phyloP scores from a whole-genome alignment of 1,140 invertebrate species.

The Ceratitis capitata region DNA sequence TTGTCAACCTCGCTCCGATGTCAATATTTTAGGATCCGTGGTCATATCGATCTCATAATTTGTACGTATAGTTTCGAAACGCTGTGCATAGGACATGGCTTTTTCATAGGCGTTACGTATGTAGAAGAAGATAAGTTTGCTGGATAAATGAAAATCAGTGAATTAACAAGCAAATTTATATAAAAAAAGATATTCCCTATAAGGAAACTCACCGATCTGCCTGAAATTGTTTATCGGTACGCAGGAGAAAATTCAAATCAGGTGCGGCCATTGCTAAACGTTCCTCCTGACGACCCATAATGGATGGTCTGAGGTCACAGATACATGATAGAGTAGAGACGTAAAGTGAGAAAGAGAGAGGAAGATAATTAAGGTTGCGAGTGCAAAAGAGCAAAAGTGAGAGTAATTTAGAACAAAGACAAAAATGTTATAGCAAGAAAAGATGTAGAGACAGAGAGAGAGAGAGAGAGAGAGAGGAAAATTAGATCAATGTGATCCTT shows the following conservation, averaged over 20 bases:
- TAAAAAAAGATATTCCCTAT: not conserved
- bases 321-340: not conserved
- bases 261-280: slow-evolving; percentile 69
- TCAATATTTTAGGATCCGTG: slow-evolving; percentile 69
- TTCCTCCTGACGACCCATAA: slow-evolving; percentile 72
- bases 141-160: not conserved
- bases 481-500: not conserved
- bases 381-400: too few relatives aligned
- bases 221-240: slow-evolving; percentile 68
- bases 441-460: not conserved
- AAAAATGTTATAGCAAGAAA: too few relatives aligned
- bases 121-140: slow-evolving; percentile 52
- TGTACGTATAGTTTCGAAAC: slow-evolving; percentile 73
- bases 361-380: not conserved
- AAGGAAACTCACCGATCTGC: slow-evolving; percentile 66
- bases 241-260: slow-evolving; percentile 67
- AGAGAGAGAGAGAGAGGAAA: not conserved
- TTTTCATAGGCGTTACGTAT: slow-evolving; percentile 68
- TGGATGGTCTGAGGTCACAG: slow-evolving; percentile 67
- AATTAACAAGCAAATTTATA: not conserved
- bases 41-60: slow-evolving; percentile 78
- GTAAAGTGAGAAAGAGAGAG: not conserved
- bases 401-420: too few relatives aligned
- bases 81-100: slow-evolving; percentile 72
- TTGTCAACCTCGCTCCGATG: slow-evolving; percentile 62